A percentile compares a stretch with the other conserved stretches of the same genome.
These are phyloP conservation scores for Drosophila bunnanda DNA, from an alignment of 2,888 invertebrate species.

Conservation along the genomic window DNA sequence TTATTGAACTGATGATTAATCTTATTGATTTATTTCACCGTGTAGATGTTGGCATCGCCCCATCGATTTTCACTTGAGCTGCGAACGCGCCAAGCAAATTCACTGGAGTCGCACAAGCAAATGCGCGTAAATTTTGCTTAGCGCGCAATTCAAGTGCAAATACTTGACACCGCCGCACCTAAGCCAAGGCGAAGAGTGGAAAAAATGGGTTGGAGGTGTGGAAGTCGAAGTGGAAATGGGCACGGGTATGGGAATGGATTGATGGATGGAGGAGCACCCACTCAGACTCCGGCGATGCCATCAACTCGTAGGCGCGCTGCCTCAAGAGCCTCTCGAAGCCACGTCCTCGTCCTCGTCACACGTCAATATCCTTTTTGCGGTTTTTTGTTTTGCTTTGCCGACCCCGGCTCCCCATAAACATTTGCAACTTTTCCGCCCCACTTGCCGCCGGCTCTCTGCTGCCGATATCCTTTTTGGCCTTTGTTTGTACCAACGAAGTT, in stretches of 20 bases:
- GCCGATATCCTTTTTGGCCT: constrained; percentile 30
- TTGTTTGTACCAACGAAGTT: constrained; percentile 38
- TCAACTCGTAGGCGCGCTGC: constrained; percentile 43
- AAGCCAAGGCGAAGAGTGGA: constrained; percentile 21
- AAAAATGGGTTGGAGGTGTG: neutral
- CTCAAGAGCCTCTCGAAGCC: constrained; percentile 41
- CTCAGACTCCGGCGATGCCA: constrained; percentile 31
- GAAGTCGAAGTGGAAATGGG: no score
- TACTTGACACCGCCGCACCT: constrained; percentile 78
- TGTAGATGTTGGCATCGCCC: constrained; percentile 36
- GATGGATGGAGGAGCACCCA: constrained; percentile 32
- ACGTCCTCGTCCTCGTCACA: constrained; percentile 58
- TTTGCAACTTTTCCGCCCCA: constrained; percentile 57
- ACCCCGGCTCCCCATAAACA: constrained; percentile 9
- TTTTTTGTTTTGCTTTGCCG: constrained; percentile 11
- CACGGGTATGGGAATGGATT: constrained; percentile 3
- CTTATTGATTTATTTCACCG: constrained; percentile 27
- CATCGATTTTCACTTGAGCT: constrained; percentile 77
- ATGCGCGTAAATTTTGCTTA: constrained; percentile 81
- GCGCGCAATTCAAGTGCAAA: constrained; percentile 73
- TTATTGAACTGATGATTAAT: constrained; percentile 1
- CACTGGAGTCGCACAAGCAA: constrained; percentile 77
- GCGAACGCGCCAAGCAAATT: constrained; percentile 56
- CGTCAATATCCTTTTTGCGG: constrained; percentile 71
- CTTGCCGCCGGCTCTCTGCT: constrained; percentile 49